Evolutionary conservation across 2,113 vertebrate species (phyloP), one percentile per base, ranked within the genome.

Genomic region (Hypomesus transpacificus): DNA sequence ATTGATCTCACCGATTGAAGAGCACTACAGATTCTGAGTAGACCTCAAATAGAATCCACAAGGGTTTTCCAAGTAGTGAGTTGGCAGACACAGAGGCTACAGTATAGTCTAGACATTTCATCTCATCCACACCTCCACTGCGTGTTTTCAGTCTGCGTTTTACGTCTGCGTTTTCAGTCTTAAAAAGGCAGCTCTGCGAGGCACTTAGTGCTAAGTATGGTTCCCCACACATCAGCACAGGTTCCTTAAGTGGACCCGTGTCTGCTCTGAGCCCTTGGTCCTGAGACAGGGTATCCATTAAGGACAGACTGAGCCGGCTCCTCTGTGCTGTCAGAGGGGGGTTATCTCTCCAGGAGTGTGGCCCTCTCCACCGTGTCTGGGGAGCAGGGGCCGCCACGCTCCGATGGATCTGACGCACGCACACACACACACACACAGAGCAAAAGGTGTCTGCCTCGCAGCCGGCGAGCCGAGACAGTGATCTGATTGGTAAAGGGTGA

Each of bases 401-500:
- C 34, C 13, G 13, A 46, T 65, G 63, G n/a, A 8, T 63, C 61
- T 34, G 28, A 3, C 24, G 8, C 11, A 11, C 21, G 39, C 20
- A 18, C 24, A 26, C 24, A 28, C 6, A 62, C 18, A 18, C 7
- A 39, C 1, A 20, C 17, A 39, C 31, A 46, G 3, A 46, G 7
- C 8, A 5, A 65, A 39, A 65, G 63, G 31, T 39, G 31, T 65
- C 17, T 34, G 17, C n/a, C 39, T 65, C 21, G n/a, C 20, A 22
- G n/a, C 9, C 4, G 2, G 20, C 18, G 1, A 1, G 31, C 63
- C 14, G n/a, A 65, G 63, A 65, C 39, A 46, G 7, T 21, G 39
- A 65, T 65, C 63, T 65, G 34, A 65, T 65, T 65, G 34, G 63
- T 50, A 39, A 65, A 39, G 63, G 63, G 63, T 65, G 63, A 65